Evolutionary conservation across 2,888 invertebrate genomes (phyloP).

Genomic region (Eilema griseolum): DNA sequence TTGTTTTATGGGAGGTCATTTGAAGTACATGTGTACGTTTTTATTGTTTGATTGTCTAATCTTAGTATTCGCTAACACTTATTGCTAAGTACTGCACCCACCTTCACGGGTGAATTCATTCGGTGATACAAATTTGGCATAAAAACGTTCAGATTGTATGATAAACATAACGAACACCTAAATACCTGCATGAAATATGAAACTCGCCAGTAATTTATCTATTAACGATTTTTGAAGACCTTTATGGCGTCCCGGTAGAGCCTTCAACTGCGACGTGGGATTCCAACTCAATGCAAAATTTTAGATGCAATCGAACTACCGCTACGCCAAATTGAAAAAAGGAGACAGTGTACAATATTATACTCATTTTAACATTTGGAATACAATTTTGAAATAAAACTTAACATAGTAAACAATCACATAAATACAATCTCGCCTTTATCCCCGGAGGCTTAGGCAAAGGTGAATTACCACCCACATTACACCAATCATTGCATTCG

Average conservation of each 20-base stretch:
- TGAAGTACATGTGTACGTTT: conserved; percentile 66
- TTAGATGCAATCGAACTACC: neutral
- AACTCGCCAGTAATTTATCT: no score
- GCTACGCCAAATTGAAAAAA: neutral
- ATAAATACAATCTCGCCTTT: no score
- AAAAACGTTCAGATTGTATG: neutral
- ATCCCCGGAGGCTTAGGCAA: no score
- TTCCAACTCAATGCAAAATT: no score
- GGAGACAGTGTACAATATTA: neutral
- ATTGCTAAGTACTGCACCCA: conserved; percentile 11
- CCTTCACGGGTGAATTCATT: neutral
- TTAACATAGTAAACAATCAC: no score
- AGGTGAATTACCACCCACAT: no score
- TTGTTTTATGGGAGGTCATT: conserved; percentile 73
- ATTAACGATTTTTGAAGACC: no score
- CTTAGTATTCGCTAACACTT: conserved; percentile 49
- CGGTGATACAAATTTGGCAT: neutral
- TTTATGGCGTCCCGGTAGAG: no score
- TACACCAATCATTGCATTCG: no score
- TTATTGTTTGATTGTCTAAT: conserved; percentile 72
- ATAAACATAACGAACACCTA: neutral
- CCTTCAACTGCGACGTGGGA: no score
- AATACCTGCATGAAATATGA: no score
- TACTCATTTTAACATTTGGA: neutral
- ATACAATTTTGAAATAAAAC: no score